These are phyloP conservation scores for Drosophila rhopaloa DNA, from an alignment of 1,140 invertebrate genomes.

Conservation along the genomic window DNA sequence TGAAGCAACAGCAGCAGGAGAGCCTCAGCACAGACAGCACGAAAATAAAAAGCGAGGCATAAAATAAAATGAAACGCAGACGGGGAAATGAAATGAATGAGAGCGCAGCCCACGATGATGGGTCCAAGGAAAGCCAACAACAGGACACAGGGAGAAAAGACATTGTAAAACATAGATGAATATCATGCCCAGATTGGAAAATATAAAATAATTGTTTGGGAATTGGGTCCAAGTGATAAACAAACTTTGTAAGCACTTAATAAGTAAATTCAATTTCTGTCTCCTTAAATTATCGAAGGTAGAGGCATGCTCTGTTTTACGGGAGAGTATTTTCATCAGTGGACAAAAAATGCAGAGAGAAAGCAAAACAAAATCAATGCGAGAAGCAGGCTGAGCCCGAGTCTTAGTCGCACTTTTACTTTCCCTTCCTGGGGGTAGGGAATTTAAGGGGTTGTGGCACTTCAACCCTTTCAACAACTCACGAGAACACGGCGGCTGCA, in stretches of 20 bases:
- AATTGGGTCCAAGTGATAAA: no score
- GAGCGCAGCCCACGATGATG: constrained; percentile 53
- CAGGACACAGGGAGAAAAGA: constrained; percentile 25
- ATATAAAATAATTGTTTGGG: no score
- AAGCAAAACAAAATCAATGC: constrained; percentile 75
- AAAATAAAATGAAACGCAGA: constrained; percentile 39
- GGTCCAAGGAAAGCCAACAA: constrained; percentile 18
- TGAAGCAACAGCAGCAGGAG: constrained; percentile 7
- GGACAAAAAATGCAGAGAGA: constrained; percentile 32
- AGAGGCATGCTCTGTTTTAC: no score
- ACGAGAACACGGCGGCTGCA: constrained; percentile 39
- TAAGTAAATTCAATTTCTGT: no score
- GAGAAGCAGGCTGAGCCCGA: constrained; percentile 30
- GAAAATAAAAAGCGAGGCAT: constrained; percentile 73
- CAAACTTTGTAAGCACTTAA: no score
- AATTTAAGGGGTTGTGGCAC: constrained; percentile 14
- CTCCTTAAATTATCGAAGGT: no score
- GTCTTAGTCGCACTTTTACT: constrained; percentile 67
- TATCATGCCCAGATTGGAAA: not conserved
- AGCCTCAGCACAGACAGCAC: constrained; percentile 33
- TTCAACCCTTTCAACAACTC: constrained; percentile 72
- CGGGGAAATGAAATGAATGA: constrained; percentile 74
- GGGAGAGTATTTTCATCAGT: not conserved
- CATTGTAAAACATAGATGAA: not conserved
- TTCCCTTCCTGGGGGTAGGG: constrained; percentile 25